Evolutionary conservation across 2,113 vertebrate genomes (phyloP).

Genomic region (Diglossa brunneiventris): DNA sequence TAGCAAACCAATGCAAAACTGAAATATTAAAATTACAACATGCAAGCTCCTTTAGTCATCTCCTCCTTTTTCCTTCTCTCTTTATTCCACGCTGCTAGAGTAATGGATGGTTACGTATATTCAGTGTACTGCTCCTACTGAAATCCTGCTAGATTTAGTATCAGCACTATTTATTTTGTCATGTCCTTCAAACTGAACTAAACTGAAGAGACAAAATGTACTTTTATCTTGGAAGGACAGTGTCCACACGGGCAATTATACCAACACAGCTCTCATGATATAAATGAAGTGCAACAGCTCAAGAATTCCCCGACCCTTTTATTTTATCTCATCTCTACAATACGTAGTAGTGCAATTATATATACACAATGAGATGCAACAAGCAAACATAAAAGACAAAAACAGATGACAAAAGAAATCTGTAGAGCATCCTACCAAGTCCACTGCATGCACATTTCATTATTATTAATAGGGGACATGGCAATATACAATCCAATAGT

Average conservation of each 20-base stretch:
- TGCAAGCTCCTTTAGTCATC: background rate
- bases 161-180: background rate
- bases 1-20: background rate
- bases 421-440: background rate
- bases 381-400: background rate
- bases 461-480: background rate
- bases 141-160: background rate
- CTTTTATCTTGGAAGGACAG: background rate
- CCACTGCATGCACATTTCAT: background rate
- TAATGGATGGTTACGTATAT: background rate
- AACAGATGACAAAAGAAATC: background rate
- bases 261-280: background rate
- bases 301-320: background rate
- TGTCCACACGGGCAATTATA: background rate
- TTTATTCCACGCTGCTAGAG: background rate
- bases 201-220: background rate
- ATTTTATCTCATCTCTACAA: background rate
- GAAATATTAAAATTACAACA: background rate
- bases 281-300: background rate
- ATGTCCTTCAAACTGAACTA: background rate
- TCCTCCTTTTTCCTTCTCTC: background rate
- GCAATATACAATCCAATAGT: background rate
- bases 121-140: background rate
- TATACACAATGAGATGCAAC: background rate
- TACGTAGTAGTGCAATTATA: background rate